phyloP scores from a whole-genome alignment of 1,140 invertebrate genomes.

The Drosophila sucinea region DNA sequence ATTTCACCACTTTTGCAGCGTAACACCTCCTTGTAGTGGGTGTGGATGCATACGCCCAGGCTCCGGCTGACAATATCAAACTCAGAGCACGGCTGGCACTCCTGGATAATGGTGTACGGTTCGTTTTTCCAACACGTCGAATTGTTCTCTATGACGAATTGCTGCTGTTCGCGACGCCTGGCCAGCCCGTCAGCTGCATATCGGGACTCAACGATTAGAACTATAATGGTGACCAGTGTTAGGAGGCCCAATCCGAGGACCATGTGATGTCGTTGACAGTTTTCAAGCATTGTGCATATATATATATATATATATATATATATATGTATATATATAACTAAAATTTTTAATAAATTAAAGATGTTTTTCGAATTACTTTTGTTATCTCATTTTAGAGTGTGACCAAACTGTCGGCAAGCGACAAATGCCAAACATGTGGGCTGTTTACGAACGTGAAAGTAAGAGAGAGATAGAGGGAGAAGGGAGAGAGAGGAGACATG shows the following conservation, averaged over 20 bases:
- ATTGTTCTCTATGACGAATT: constrained; percentile 88
- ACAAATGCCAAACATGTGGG: constrained; percentile 16
- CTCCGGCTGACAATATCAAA: constrained; percentile 90
- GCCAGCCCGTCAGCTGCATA: constrained; percentile 77
- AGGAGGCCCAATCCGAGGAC: constrained; percentile 86
- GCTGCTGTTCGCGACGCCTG: constrained; percentile 71
- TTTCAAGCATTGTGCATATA: constrained; percentile 86
- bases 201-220: constrained; percentile 91
- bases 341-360: neutral
- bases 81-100: constrained; percentile 91
- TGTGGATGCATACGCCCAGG: constrained; percentile 87
- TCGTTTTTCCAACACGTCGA: constrained; percentile 89
- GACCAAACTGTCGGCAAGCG: neutral
- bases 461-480: constrained; percentile 53
- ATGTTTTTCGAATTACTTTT: constrained; percentile 8
- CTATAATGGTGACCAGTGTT: constrained; percentile 88
- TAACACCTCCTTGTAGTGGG: constrained; percentile 88
- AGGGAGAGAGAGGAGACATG: constrained; percentile 45
- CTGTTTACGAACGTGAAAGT: constrained; percentile 72
- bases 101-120: constrained; percentile 87
- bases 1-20: constrained; percentile 88
- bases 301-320: neutral
- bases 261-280: constrained; percentile 88
- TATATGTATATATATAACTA: neutral
- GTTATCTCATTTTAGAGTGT: constrained; percentile 15